Base-by-base conservation (phyloP, 2,888 invertebrate genomes). In the Ashinkailepas kermadecensis region DNA sequence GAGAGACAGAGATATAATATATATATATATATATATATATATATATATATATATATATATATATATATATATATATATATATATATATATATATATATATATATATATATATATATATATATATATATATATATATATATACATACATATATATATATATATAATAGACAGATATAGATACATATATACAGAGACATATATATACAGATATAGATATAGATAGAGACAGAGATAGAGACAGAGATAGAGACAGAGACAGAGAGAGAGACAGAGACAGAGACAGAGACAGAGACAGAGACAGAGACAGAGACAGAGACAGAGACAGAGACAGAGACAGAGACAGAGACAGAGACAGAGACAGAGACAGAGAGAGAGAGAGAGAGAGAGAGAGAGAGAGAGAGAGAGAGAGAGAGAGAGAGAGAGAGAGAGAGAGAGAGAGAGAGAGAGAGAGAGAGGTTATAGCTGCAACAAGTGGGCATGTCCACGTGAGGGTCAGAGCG, bases 11-110 rank as follows among this genome's bases (percentile, higher is more conserved):
- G 39, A 70, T 70, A 39, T 70, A n/a, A 70, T 70, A 39, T 70
- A 70, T 25, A 70, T 70, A 70, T 39, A 65, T n/a, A 65, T 65
- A 65, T 65, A 65, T 65, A 65, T 65, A 65, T 65, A 65, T n/a
- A 65, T 65, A n/a, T 65, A 65, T 65, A 65, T 65, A 65, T 65
- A 65, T 65, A 65, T 65, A 65, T n/a, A 65, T 65, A 65, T 65
- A 65, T 65, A 65, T n/a, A 65, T 65, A 65, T 65, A 65, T 65
- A 65, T 70, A 70, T 70, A 70, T 70, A 39, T 39, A 70, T 70
- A 39, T 70, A 39, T 70, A 39, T 70, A 70, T 70, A 39, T 25
- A 70, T 70, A 39, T 18, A 70, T 70, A 39, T 39, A 39, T 70
- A 70, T 65, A 23, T 65, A 65, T 65, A 65, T 65, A 65, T 65